A percentile compares a stretch with the other conserved stretches of the same genome.
Conservation (phyloP, 2,113 vertebrate species). For the Corynorhinus townsendii region DNA sequence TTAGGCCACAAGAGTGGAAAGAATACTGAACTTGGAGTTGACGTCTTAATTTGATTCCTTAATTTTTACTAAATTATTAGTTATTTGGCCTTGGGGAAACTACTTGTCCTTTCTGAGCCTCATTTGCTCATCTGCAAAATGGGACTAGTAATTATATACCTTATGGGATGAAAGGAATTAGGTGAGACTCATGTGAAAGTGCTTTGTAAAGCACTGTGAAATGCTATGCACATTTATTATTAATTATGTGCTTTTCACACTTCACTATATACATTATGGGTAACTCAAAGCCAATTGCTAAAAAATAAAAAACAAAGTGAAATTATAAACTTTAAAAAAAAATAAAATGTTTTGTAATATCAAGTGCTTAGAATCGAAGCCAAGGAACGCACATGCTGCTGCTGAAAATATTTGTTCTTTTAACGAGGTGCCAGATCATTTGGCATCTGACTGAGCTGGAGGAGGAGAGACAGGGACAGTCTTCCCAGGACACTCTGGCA, state of each 20-base stretch:
- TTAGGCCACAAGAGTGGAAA: not conserved
- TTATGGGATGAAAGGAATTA: not conserved
- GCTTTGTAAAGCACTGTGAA: not conserved
- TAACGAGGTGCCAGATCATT: not conserved
- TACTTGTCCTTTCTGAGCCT: not conserved
- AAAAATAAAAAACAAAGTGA: not conserved
- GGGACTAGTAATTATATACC: not conserved
- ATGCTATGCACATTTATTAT: not conserved
- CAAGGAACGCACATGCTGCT: not conserved
- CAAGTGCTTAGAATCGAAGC: not conserved
- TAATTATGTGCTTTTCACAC: not conserved
- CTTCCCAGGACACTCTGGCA: not conserved
- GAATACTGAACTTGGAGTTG: not conserved
- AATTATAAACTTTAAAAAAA: not conserved
- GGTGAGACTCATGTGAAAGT: not conserved
- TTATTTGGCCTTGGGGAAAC: not conserved
- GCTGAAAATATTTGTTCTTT: constrained; percentile 2
- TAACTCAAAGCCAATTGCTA: constrained; percentile 3
- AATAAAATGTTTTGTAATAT: not conserved
- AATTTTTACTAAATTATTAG: not conserved
- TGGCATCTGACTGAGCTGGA: not conserved
- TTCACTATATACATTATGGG: not conserved
- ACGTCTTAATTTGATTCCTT: not conserved
- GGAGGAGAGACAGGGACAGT: not conserved
- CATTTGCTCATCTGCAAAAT: not conserved